Base-by-base conservation (phyloP, 2,797 vertebrate species). In the Melanotaenia nigrans region DNA sequence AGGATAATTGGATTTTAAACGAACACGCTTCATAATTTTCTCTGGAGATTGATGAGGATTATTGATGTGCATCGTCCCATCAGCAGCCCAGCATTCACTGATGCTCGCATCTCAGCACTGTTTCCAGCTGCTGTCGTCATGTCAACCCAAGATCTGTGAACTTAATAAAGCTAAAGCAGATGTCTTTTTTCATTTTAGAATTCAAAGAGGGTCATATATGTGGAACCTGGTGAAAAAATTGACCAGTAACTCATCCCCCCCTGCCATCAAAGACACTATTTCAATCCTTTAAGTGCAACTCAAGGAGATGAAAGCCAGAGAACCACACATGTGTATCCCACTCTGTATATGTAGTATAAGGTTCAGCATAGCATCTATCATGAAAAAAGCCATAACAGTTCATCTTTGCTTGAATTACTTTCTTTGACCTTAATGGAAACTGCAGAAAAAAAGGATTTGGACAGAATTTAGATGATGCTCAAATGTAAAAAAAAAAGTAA, bases 1-100 rank as follows among this genome's bases (percentile, higher is more conserved):
- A 79, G 78, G 85, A 88, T 90, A 87, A 93, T 92, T 92, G 79
- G 87, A 89, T 90, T 91, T 87, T 91, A 91, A 92, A 92, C 89
- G 71, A 90, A 89, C 82, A 84, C 77, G 78, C 74, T 71, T 89
- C 62, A 72, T 87, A 83, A 90, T 89, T 88, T 85, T 75, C 76
- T 78, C 35, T 63, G 60, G 73, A 85, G 81, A 86, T 79, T 86
- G 88, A 89, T 86, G 84, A 68, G 82, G 79, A 82, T 92, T 84
- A 84, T 86, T 84, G 82, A 87, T 82, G 82, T 73, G 65, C 49
- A 53, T 65, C 9, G 35, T 42, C 63, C 68, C 75, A 76, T 25
- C 68, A 63, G 35, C 53, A 53, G 75, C 66, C 42, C 49, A 11
- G 28, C 18, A n/a, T 73, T 76, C 11, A 55, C 56, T 59, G 33